Evolutionary conservation across 1,140 invertebrate species (phyloP).

Genomic region (Paraescarpia echinospica): DNA sequence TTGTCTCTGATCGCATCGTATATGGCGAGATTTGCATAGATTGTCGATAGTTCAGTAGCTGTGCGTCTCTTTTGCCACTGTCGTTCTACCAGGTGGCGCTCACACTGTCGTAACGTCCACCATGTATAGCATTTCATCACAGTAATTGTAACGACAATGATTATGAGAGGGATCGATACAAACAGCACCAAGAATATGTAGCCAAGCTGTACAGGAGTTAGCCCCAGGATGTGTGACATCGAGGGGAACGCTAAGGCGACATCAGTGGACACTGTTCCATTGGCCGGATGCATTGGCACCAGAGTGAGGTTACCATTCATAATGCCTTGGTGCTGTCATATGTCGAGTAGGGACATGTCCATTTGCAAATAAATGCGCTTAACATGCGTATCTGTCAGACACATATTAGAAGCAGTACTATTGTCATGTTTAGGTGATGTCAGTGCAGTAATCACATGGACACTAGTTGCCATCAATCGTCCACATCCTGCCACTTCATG

Average conservation of each 20-base stretch:
- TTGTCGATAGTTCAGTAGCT: neutral
- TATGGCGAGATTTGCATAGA: neutral
- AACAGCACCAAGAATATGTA: slow-evolving; percentile 11
- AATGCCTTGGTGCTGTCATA: neutral
- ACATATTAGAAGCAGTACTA: neutral
- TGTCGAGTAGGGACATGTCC: neutral
- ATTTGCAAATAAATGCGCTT: neutral
- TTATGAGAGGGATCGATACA: neutral
- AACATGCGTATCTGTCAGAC: neutral
- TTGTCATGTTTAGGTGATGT: neutral
- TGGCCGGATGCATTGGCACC: neutral
- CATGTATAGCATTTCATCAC: slow-evolving; percentile 13
- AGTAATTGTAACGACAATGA: neutral
- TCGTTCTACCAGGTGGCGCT: neutral
- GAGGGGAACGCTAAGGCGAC: neutral
- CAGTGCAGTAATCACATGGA: neutral
- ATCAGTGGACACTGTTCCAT: neutral
- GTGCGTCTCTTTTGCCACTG: neutral
- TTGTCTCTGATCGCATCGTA: neutral
- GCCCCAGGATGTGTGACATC: neutral
- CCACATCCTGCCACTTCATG: neutral
- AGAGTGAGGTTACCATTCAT: neutral
- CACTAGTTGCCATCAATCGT: neutral
- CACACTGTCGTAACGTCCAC: neutral
- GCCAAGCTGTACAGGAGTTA: neutral